A percentile compares a stretch with the other conserved stretches of the same genome.
phyloP scores from a whole-genome alignment of 1,140 invertebrate species.

The Leptinotarsa defecta region DNA sequence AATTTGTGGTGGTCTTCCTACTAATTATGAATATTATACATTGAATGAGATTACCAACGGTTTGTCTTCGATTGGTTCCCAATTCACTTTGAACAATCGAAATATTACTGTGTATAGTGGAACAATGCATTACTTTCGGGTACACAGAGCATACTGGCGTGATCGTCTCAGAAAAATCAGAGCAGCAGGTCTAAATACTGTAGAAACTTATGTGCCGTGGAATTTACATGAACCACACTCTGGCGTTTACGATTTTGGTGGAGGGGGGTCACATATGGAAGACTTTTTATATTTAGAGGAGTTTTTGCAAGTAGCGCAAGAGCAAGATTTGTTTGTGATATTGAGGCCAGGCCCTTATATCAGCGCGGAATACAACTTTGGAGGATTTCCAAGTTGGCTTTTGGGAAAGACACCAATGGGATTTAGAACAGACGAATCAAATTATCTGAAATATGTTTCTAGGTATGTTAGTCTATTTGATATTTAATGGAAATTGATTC shows the following conservation, averaged over 20 bases:
- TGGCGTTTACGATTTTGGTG: conserved; percentile 70
- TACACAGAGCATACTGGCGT: conserved; percentile 67
- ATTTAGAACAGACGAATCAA: conserved; percentile 59
- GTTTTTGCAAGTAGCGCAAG: conserved; percentile 79
- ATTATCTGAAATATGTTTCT: conserved; percentile 59
- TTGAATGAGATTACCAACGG: conserved; percentile 41
- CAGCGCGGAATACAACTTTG: conserved; percentile 79
- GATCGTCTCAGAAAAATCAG: conserved; percentile 72
- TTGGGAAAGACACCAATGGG: conserved; percentile 46
- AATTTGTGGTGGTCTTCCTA: conserved; percentile 33
- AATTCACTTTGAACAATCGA: conserved; percentile 48
- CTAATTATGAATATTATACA: conserved; percentile 51
- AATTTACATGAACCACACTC: conserved; percentile 77
- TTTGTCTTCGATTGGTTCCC: conserved; percentile 39
- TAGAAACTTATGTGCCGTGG: conserved; percentile 96
- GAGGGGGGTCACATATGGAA: conserved; percentile 76
- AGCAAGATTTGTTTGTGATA: conserved; percentile 82
- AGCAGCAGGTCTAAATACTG: conserved; percentile 82
- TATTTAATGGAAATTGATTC: too few relatives aligned
- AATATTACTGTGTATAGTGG: conserved; percentile 61
- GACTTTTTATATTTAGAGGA: conserved; percentile 60
- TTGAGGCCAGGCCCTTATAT: conserved; percentile 92
- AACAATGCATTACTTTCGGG: conserved; percentile 89
- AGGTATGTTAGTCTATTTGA: conserved; percentile 53
- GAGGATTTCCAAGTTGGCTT: conserved; percentile 51